Base-by-base conservation (phyloP, 2,113 vertebrate genomes). In the Isurus oxyrinchus region DNA sequence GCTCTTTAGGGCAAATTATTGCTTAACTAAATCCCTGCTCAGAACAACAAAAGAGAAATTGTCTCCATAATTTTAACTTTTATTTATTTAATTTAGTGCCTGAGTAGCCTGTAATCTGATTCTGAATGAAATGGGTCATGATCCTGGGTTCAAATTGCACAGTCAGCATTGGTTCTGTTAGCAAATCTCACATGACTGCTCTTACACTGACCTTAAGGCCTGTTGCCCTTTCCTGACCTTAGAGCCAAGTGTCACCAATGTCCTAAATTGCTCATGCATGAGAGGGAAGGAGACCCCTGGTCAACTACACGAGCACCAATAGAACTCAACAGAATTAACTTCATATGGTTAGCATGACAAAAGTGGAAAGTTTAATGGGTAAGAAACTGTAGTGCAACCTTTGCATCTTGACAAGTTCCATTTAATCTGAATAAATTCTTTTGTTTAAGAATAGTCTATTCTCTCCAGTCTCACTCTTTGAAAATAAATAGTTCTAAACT, bases 211-310 rank as follows among this genome's bases (percentile, higher is more conserved):
- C 97, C 97, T 86, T 94, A 96, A 96, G 96, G 96, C 96, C 97
- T 94, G 16, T 76, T 53, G 97, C 97, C 97, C 97, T 91, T 96
- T 31, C 19, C 61, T 96, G 97, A 97, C 97, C 97, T 87, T 79
- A 86, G 88, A 96, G 96, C 96, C 96, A 96, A 96, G 97, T 96
- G 97, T 96, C 96, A 97, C 97, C 94, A 96, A 90, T 96, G 97
- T 97, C 97, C 97, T 97, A 97, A 97, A 97, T 97, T 97, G 97
- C 97, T 96, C 94, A 69, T 91, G 96, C 95, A 61, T 72, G 96
- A 61, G 11, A 57, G 86, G 86, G 96, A 96, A 91, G 96, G 96
- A 76, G 96, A 95, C 23, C 67, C 44, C 49, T 72, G 25, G 55
- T 55, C 67, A 95, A 76, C 67, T 72, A 27, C 66, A 53, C 40